These are phyloP conservation scores for Arenicola marina DNA, from an alignment of 2,888 invertebrate species.

Conservation along the genomic window DNA sequence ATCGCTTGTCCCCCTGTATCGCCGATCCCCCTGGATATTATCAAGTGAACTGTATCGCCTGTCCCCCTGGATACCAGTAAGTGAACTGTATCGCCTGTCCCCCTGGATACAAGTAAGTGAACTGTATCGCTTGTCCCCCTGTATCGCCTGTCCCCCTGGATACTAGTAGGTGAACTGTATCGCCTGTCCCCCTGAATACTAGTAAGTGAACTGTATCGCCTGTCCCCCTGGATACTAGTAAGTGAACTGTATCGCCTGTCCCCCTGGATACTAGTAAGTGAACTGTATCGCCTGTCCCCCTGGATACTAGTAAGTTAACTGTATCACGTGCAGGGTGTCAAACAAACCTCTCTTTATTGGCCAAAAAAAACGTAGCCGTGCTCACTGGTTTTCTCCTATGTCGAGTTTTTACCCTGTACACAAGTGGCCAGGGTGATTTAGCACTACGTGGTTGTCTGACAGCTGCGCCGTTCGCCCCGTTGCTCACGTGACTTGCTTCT, in stretches of 20 bases:
- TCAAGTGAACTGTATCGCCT: conserved; percentile 10
- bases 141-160: conserved; percentile 25
- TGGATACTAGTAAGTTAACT: conserved; percentile 24
- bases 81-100: conserved; percentile 4
- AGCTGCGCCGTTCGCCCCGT: no score
- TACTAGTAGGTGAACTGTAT: conserved; percentile 18
- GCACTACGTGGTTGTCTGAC: no score
- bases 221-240: conserved; percentile 24
- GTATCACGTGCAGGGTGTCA: background rate
- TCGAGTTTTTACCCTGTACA: no score
- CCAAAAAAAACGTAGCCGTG: background rate
- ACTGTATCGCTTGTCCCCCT: background rate
- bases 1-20: no score
- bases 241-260: conserved; percentile 6
- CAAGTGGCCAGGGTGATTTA: no score
- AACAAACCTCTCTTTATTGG: background rate
- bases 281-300: conserved; percentile 8
- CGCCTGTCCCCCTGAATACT: conserved; percentile 16
- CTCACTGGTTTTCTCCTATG: no score
- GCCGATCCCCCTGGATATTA: conserved; percentile 24
- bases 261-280: conserved; percentile 27
- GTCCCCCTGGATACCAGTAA: conserved; percentile 25
- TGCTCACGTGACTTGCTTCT: no score
- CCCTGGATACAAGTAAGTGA: conserved; percentile 26
- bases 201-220: conserved; percentile 14